Evolutionary conservation across 1,140 invertebrate species (phyloP).

Genomic region (Psilanteris sp.): DNA sequence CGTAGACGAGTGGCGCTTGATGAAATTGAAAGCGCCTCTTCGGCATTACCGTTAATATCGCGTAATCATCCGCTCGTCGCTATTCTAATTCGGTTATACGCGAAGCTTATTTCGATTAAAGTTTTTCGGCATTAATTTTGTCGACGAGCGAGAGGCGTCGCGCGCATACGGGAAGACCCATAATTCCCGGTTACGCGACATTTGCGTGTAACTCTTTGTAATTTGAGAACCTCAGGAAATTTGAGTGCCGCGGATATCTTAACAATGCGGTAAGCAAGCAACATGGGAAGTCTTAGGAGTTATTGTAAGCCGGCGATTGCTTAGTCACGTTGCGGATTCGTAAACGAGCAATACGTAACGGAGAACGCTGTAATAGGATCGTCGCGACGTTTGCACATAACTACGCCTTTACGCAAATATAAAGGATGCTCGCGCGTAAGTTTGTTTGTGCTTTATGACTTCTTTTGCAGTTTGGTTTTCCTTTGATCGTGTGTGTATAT

Average conservation of each 20-base stretch:
- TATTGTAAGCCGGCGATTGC: slow-evolving; percentile 54
- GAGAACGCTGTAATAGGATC: slow-evolving; percentile 56
- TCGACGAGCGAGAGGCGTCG: slow-evolving; percentile 28
- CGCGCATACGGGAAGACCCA: slow-evolving; percentile 54
- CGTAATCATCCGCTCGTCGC: slow-evolving; percentile 18
- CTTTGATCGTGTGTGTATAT: too few species aligned
- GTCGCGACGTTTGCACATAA: slow-evolving; percentile 50
- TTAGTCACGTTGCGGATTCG: slow-evolving; percentile 53
- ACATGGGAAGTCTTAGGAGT: slow-evolving; percentile 61
- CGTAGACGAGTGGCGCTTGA: slow-evolving; percentile 38
- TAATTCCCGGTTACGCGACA: slow-evolving; percentile 48
- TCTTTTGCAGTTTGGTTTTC: too few species aligned
- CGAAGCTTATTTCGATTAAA: slow-evolving; percentile 11
- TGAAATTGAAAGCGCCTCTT: slow-evolving; percentile 50
- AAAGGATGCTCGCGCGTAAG: slow-evolving; percentile 26
- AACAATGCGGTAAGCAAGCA: slow-evolving; percentile 60
- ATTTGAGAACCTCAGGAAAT: slow-evolving; percentile 61
- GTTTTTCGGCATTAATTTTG: slow-evolving; percentile 30
- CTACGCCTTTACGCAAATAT: slow-evolving; percentile 20
- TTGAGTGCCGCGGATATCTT: slow-evolving; percentile 60
- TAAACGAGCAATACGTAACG: slow-evolving; percentile 45
- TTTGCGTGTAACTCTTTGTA: slow-evolving; percentile 55
- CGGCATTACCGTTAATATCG: slow-evolving; percentile 33
- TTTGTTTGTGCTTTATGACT: slow-evolving; percentile 1
- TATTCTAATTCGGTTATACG: slow-evolving; percentile 25